Conservation (phyloP, 2,797 vertebrate genomes). For the Rhinella marina region DNA sequence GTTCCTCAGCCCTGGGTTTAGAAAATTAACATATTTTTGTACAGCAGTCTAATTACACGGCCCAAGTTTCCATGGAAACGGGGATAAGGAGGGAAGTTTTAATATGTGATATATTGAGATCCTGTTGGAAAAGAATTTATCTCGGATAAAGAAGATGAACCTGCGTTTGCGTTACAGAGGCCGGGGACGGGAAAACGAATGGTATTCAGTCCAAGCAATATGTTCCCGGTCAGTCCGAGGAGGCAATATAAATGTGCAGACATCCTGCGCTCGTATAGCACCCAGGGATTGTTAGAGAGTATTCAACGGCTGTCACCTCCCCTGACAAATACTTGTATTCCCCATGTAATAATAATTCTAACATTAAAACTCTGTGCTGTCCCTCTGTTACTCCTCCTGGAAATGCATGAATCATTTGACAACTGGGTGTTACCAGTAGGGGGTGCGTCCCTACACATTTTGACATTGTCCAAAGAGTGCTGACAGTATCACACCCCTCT, state of each 20-base stretch:
- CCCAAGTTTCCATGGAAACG: slow-evolving; percentile 54
- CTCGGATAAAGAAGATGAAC: slow-evolving; percentile 12
- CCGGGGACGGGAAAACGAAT: slow-evolving; percentile 21
- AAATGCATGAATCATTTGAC: too few species aligned
- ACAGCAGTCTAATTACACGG: slow-evolving; percentile 42
- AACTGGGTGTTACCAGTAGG: too few species aligned
- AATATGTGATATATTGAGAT: slow-evolving; percentile 36
- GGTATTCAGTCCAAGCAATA: neutral
- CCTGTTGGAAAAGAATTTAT: slow-evolving; percentile 38
- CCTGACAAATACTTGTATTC: too few species aligned
- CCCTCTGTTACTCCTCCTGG: too few species aligned
- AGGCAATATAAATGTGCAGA: neutral
- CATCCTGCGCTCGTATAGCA: neutral
- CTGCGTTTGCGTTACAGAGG: neutral
- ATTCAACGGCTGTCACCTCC: too few species aligned
- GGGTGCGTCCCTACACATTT: too few species aligned
- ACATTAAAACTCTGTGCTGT: too few species aligned
- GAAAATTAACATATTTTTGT: slow-evolving; percentile 53
- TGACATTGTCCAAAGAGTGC: too few species aligned
- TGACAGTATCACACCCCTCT: too few species aligned
- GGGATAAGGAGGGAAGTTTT: slow-evolving; percentile 34
- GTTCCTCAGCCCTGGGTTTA: slow-evolving; percentile 32
- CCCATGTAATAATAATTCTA: too few species aligned
- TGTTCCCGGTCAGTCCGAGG: neutral
- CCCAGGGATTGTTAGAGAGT: neutral